Evolutionary conservation across 2,113 vertebrate genomes (phyloP).

Genomic region (Rissa tridactyla): DNA sequence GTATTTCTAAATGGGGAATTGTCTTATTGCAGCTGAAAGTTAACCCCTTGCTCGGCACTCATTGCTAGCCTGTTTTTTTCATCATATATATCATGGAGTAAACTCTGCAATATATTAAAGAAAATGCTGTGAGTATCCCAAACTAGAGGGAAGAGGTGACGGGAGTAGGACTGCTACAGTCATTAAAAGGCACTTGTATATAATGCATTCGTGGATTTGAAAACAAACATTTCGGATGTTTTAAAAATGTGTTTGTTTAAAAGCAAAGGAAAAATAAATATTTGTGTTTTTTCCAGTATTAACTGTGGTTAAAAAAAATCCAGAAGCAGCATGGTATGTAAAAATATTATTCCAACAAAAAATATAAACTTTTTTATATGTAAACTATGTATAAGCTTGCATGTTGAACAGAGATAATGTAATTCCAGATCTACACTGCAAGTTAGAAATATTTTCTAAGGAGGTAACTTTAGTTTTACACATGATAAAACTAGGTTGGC

Average conservation of each 20-base stretch:
- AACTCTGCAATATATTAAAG: background rate
- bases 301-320: background rate
- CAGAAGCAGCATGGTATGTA: background rate
- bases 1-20: background rate
- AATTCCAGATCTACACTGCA: background rate
- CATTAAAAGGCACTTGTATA: background rate
- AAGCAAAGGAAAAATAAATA: background rate
- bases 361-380: background rate
- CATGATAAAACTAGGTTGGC: background rate
- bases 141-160: background rate
- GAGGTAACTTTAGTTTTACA: background rate
- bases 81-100: background rate
- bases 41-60: background rate
- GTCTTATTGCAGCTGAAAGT: background rate
- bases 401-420: background rate
- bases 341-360: background rate
- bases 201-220: background rate
- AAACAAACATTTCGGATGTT: background rate
- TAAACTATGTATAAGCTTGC: background rate
- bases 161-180: background rate
- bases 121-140: background rate
- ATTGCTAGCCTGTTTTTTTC: background rate
- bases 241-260: background rate
- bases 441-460: background rate
- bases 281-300: background rate